Conservation (phyloP, 2,113 vertebrate genomes). For the Xiphorhynchus elegans region DNA sequence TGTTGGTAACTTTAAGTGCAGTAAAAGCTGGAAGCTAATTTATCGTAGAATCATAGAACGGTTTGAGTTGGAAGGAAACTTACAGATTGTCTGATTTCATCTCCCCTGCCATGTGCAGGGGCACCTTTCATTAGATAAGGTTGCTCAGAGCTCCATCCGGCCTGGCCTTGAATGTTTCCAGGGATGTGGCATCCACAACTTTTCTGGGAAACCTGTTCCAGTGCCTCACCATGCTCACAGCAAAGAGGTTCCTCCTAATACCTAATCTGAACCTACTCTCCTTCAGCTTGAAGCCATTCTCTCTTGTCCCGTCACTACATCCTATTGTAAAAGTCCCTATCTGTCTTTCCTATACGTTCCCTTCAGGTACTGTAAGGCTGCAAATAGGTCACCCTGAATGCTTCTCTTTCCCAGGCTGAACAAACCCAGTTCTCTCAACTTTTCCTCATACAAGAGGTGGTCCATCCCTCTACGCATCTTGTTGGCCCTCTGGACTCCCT, state of each 20-base stretch:
- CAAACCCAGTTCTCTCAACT: not conserved
- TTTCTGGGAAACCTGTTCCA: not conserved
- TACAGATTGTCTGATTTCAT: accelerated
- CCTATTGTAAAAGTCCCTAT: not conserved
- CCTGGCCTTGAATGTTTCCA: not conserved
- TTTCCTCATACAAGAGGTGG: not conserved
- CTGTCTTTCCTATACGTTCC: not conserved
- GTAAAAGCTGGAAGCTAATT: not conserved
- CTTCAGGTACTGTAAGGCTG: not conserved
- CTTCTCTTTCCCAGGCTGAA: not conserved
- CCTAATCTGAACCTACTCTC: not conserved
- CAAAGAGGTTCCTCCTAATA: not conserved
- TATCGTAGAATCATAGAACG: not conserved
- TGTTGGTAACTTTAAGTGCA: not conserved
- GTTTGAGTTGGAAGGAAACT: not conserved
- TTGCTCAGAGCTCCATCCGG: not conserved
- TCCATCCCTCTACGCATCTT: not conserved
- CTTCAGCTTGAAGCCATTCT: not conserved
- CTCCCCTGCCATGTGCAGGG: not conserved
- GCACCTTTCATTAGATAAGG: not conserved
- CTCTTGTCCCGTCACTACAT: not conserved
- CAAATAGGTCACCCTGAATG: not conserved
- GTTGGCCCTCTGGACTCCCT: not conserved
- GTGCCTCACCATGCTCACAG: not conserved
- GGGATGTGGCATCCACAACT: not conserved